A percentile compares a stretch with the other conserved stretches of the same genome.
These are phyloP conservation scores for Rhizoglyphus robini DNA, from an alignment of 1,140 invertebrate species.

Conservation along the genomic window DNA sequence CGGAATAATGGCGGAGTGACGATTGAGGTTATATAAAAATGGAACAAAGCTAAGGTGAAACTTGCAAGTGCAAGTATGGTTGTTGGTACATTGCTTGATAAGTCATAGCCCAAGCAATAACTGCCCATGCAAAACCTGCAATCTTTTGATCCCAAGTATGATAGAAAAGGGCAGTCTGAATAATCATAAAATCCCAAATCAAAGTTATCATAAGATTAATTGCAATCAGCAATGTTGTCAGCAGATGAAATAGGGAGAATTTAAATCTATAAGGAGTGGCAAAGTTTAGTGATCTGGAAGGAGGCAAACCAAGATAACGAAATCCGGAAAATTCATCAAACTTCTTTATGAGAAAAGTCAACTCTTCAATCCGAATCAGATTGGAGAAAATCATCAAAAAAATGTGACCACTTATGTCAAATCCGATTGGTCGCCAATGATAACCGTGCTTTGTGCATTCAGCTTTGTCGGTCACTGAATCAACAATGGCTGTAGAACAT, in stretches of 20 bases:
- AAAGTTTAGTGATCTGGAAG: neutral
- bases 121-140: neutral
- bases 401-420: slow-evolving; percentile 7
- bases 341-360: neutral
- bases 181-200: slow-evolving; percentile 11
- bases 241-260: neutral
- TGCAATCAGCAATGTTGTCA: neutral
- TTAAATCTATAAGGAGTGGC: neutral
- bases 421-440: neutral
- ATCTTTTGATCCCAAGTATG: slow-evolving; percentile 3
- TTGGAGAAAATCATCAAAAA: slow-evolving; percentile 10
- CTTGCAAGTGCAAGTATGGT: neutral
- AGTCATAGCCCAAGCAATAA: neutral
- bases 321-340: slow-evolving; percentile 9
- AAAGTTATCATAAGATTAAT: neutral
- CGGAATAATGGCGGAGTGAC: too few relatives aligned
- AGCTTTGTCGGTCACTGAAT: neutral
- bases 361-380: neutral
- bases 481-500: neutral
- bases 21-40: too few relatives aligned
- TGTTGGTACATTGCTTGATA: neutral
- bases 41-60: too few relatives aligned
- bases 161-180: slow-evolving; percentile 4
- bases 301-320: neutral
- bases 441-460: neutral